A percentile compares a stretch with the other conserved stretches of the same genome.
These are phyloP conservation scores for Myathropa florea DNA, from an alignment of 2,888 invertebrate species.

Conservation along the genomic window DNA sequence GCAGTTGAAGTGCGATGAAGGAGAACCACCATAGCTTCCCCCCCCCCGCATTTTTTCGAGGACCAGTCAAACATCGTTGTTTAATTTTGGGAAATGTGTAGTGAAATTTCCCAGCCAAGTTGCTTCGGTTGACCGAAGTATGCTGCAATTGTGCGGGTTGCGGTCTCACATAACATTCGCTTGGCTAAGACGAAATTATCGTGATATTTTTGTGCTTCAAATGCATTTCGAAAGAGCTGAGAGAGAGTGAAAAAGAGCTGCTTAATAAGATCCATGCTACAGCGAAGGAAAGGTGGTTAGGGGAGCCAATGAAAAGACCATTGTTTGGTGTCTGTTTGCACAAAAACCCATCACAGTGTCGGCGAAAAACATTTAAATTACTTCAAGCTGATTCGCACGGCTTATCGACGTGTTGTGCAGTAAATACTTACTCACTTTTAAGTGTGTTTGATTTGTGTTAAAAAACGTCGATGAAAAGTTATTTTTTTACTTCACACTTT, in stretches of 20 bases:
- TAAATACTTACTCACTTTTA: too few species aligned
- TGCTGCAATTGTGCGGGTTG: not conserved
- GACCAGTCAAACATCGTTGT: not conserved
- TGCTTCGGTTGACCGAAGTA: not conserved
- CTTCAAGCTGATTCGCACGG: not conserved
- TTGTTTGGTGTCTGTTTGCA: not conserved
- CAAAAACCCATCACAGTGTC: not conserved
- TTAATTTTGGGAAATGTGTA: not conserved
- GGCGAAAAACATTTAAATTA: not conserved
- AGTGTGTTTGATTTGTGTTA: too few species aligned
- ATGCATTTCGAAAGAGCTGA: not conserved
- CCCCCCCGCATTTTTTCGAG: not conserved
- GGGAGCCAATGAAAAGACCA: not conserved
- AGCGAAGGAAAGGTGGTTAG: not conserved
- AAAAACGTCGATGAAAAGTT: too few species aligned
- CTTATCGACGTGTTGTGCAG: not conserved
- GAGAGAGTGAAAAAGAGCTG: not conserved
- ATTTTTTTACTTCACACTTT: too few species aligned
- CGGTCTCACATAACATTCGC: not conserved
- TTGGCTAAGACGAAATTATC: not conserved
- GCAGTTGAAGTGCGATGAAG: constrained; percentile 9
- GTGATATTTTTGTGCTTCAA: not conserved
- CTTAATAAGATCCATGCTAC: not conserved
- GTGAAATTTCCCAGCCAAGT: constrained; percentile 1
- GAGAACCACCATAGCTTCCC: not conserved